These are phyloP conservation scores for Phrynocephalus vlangalii DNA, from an alignment of 2,797 vertebrate genomes.

Conservation along the genomic window DNA sequence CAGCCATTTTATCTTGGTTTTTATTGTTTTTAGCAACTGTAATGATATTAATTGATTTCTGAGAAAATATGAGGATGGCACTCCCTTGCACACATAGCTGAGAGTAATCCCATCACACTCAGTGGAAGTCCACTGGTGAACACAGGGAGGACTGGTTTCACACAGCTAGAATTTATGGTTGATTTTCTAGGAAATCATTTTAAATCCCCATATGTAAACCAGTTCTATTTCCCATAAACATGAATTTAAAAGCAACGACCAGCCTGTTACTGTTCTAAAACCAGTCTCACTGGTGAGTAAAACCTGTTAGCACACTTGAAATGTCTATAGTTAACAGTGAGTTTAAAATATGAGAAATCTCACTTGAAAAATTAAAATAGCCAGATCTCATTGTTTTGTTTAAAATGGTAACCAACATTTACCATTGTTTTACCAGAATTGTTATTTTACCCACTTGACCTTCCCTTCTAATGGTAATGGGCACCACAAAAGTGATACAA, in stretches of 20 bases:
- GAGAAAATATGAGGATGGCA: conserved; percentile 1
- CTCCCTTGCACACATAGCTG: not conserved
- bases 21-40: conserved; percentile 2
- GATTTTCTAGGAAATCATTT: conserved; percentile 18
- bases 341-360: not conserved
- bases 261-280: too few relatives aligned
- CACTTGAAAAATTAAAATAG: not conserved
- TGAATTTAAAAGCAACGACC: not conserved
- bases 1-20: not conserved
- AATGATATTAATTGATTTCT: not conserved
- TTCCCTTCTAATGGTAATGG: not conserved
- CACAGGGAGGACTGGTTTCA: not conserved
- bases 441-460: too few relatives aligned
- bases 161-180: not conserved
- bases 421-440: not conserved
- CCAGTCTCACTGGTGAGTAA: not conserved
- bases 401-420: not conserved
- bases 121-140: not conserved
- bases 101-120: not conserved
- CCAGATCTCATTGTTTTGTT: not conserved
- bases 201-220: not conserved
- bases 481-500: not conserved
- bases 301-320: not conserved
- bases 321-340: not conserved
- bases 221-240: not conserved